These are phyloP conservation scores for Sepioteuthis lessoniana DNA, from an alignment of 2,888 invertebrate genomes.

Conservation along the genomic window DNA sequence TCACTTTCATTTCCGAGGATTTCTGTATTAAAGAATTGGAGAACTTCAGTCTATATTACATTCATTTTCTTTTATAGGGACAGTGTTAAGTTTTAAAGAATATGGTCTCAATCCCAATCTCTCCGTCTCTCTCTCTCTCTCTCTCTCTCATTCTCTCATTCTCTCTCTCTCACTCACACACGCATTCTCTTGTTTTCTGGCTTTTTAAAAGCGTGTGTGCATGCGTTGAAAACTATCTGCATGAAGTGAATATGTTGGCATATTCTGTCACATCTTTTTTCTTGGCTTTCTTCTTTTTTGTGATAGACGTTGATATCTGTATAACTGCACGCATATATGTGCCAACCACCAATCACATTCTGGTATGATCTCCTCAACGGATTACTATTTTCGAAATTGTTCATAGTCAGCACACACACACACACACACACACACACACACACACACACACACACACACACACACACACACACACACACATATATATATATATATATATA, in stretches of 20 bases:
- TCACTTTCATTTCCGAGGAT: not conserved
- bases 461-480: too few species aligned
- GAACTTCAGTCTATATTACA: not conserved
- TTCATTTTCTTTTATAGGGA: not conserved
- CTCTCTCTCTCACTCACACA: fast-evolving
- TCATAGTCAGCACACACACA: not conserved
- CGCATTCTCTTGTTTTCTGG: not conserved
- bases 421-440: too few species aligned
- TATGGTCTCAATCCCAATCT: not conserved
- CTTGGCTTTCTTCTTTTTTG: not conserved
- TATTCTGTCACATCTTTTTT: not conserved
- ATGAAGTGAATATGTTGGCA: not conserved
- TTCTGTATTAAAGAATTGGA: not conserved
- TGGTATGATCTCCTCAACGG: not conserved
- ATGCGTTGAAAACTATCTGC: not conserved
- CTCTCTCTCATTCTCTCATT: not conserved
- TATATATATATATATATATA: too few species aligned
- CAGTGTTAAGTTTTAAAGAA: not conserved
- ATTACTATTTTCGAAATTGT: not conserved
- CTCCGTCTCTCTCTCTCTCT: not conserved
- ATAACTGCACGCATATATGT: not conserved
- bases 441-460: too few species aligned
- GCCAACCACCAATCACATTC: not conserved
- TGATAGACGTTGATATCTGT: not conserved
- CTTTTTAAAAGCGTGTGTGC: not conserved